Percentiles rank a stretch among this genome's conserved stretches.
These are phyloP conservation scores for Hestina assimilis DNA, from an alignment of 1,140 invertebrate genomes.

Conservation along the genomic window DNA sequence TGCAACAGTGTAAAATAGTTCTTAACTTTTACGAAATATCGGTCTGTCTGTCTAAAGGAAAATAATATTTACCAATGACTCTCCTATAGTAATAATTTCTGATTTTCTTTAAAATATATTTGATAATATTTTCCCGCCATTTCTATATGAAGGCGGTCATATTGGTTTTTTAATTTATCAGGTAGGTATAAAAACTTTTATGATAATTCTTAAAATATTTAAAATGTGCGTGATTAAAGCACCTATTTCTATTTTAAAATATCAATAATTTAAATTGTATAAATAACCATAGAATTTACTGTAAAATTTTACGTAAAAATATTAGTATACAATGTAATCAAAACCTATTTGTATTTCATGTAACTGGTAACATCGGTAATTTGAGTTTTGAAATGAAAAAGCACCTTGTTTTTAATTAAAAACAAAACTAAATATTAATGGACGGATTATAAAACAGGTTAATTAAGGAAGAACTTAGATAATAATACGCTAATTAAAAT, in stretches of 20 bases:
- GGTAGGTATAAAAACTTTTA: no score
- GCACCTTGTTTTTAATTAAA: no score
- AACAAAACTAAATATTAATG: conserved; percentile 9
- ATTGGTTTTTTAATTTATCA: neutral
- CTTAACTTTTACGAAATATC: no score
- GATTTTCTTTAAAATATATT: no score
- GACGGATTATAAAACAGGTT: conserved; percentile 7
- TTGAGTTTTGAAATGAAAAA: neutral
- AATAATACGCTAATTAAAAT: neutral
- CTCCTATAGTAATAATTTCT: no score
- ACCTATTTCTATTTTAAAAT: neutral
- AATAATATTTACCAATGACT: no score
- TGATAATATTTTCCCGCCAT: no score
- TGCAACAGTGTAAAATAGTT: no score
- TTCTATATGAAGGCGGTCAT: neutral
- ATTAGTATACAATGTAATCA: neutral
- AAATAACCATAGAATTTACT: neutral
- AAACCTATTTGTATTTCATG: neutral
- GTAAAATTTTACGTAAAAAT: neutral
- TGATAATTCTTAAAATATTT: neutral
- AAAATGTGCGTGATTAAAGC: conserved; percentile 11
- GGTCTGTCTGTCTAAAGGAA: no score
- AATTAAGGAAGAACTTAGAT: neutral
- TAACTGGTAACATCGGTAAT: conserved; percentile 3
- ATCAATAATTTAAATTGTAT: neutral